phyloP scores from a whole-genome alignment of 2,888 invertebrate genomes.

The Colostygia pectinataria region DNA sequence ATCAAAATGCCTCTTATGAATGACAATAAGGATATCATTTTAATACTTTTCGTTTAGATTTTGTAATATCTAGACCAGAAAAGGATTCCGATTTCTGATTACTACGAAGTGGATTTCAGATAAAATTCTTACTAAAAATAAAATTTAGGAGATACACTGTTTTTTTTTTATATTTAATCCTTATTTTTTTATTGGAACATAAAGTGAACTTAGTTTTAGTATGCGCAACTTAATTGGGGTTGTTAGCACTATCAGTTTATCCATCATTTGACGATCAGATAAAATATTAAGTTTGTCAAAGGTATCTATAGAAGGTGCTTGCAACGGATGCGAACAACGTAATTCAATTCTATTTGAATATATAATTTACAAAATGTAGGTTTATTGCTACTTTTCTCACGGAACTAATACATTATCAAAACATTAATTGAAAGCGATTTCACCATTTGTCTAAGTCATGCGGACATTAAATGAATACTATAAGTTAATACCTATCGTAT shows the following conservation, averaged over 20 bases:
- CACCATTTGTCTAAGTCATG: constrained; percentile 71
- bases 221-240: constrained; percentile 19
- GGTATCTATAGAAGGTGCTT: constrained; percentile 65
- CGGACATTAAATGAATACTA: constrained; percentile 39
- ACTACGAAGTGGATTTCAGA: not conserved
- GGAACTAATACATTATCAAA: constrained; percentile 80
- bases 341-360: constrained; percentile 80
- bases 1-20: constrained; percentile 54
- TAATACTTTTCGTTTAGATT: constrained; percentile 16
- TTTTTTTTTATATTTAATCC: too few relatives aligned
- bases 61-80: not conserved
- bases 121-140: too few relatives aligned
- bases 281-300: constrained; percentile 60
- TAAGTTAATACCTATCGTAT: not conserved
- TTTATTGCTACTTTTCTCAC: constrained; percentile 82
- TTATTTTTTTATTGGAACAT: too few relatives aligned
- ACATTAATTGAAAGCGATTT: constrained; percentile 76
- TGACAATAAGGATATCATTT: constrained; percentile 45
- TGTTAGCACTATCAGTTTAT: constrained; percentile 63
- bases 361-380: constrained; percentile 80
- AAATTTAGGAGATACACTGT: too few relatives aligned
- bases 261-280: constrained; percentile 76
- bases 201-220: too few relatives aligned
- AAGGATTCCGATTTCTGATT: too few relatives aligned
- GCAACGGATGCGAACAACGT: constrained; percentile 76